Conservation (phyloP, 2,113 vertebrate species). For the Chlamydotis undulata region DNA sequence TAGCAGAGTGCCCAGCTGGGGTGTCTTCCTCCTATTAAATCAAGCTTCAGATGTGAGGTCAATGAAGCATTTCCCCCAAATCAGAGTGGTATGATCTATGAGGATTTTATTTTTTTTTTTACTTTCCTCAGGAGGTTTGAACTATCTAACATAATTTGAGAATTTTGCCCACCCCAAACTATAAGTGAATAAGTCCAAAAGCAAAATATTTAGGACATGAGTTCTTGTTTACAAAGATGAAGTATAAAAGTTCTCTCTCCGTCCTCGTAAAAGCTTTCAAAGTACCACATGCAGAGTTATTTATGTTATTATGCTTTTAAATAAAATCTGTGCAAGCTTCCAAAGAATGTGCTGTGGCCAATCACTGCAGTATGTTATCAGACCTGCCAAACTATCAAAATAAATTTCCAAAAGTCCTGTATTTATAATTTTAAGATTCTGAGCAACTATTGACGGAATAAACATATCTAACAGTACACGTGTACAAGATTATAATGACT, state of each 20-base stretch:
- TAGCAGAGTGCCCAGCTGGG: background rate
- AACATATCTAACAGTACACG: background rate
- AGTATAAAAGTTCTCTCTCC: background rate
- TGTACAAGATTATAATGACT: background rate
- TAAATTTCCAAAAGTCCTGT: background rate
- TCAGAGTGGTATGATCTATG: background rate
- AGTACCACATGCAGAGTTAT: background rate
- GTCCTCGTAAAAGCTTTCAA: background rate
- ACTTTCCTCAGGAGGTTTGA: background rate
- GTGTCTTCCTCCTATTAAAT: background rate
- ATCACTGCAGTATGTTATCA: background rate
- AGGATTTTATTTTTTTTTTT: background rate
- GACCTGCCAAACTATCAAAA: background rate
- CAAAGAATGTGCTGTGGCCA: background rate
- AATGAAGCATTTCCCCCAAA: background rate
- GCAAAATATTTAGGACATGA: background rate
- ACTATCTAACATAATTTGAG: background rate
- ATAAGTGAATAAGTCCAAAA: background rate
- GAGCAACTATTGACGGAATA: background rate
- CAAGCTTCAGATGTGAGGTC: background rate
- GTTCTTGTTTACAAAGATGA: background rate
- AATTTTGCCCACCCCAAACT: background rate
- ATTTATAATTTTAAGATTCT: background rate
- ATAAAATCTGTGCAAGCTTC: background rate
- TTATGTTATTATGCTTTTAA: background rate